Evolutionary conservation across 1,140 invertebrate genomes (phyloP).

Genomic region (Leptopilina boulardi): DNA sequence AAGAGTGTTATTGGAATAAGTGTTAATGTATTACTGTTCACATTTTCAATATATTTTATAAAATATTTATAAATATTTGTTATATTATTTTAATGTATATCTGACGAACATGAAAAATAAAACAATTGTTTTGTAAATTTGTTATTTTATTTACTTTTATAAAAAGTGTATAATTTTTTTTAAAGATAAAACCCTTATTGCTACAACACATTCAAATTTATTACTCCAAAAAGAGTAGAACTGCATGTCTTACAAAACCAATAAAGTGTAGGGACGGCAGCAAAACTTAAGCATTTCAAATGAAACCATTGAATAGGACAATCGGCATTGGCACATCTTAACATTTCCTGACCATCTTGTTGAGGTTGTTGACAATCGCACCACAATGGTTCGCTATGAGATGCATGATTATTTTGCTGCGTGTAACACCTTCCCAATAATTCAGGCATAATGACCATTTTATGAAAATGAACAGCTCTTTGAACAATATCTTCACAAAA

Average conservation of each 20-base stretch:
- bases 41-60: too few species aligned
- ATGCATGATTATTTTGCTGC: not conserved
- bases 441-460: not conserved
- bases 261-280: not conserved
- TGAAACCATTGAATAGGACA: not conserved
- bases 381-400: not conserved
- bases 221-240: not conserved
- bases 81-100: too few species aligned
- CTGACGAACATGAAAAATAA: too few species aligned
- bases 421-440: not conserved
- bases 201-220: not conserved
- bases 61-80: too few species aligned
- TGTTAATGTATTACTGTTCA: too few species aligned
- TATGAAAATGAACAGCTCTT: not conserved
- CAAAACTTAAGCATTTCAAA: not conserved
- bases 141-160: too few species aligned
- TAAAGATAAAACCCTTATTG: too few species aligned
- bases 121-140: too few species aligned
- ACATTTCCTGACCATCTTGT: not conserved
- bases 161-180: too few species aligned
- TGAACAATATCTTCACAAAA: not conserved
- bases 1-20: too few species aligned
- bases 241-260: conserved; percentile 2
- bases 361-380: not conserved
- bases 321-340: not conserved